Conservation (phyloP, 2,888 invertebrate species). For the Pollenia labialis region DNA sequence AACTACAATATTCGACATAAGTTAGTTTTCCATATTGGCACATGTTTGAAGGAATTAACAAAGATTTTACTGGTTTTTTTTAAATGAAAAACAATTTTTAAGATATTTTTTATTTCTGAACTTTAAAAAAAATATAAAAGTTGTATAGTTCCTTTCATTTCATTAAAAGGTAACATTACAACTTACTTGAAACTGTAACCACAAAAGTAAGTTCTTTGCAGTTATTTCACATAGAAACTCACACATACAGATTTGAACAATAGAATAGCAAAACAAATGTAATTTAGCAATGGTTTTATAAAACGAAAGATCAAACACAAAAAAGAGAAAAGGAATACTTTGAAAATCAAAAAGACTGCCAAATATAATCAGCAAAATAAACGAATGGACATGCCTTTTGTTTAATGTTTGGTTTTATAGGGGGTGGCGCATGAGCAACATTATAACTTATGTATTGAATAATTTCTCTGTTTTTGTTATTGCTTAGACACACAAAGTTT, state of each 20-base stretch:
- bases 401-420: not conserved
- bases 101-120: too few relatives aligned
- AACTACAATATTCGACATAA: too few relatives aligned
- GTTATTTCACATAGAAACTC: not conserved
- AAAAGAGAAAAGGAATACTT: slow-evolving; percentile 6
- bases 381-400: slow-evolving; percentile 68
- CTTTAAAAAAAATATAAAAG: too few relatives aligned
- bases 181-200: not conserved
- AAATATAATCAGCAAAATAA: slow-evolving; percentile 75
- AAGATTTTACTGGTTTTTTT: too few relatives aligned
- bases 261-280: slow-evolving; percentile 24
- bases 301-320: slow-evolving; percentile 11
- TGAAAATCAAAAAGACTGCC: not conserved
- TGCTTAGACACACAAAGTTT: too few relatives aligned
- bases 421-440: slow-evolving; percentile 35
- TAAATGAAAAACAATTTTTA: too few relatives aligned
- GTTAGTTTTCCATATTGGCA: too few relatives aligned
- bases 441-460: too few relatives aligned
- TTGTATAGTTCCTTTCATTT: too few relatives aligned
- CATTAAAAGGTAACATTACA: not conserved
- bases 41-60: too few relatives aligned
- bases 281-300: slow-evolving; percentile 22
- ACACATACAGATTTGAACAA: not conserved
- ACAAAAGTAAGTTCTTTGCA: slow-evolving; percentile 6
- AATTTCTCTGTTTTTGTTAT: too few relatives aligned